Evolutionary conservation across 2,113 vertebrate genomes (phyloP).

Genomic region (Numida meleagris): DNA sequence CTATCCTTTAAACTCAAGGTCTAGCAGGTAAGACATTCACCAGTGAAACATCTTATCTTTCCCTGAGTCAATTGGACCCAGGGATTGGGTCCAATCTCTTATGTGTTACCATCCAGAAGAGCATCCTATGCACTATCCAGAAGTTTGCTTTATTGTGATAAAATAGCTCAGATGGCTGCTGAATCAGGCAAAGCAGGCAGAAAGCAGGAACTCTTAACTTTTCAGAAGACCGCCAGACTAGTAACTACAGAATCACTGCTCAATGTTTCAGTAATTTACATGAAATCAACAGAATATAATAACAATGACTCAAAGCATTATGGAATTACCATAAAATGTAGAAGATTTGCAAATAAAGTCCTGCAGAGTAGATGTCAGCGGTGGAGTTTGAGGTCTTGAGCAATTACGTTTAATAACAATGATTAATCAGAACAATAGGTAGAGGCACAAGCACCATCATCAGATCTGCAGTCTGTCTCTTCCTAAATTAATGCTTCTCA

Average conservation of each 20-base stretch:
- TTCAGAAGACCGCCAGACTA: neutral
- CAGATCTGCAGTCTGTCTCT: neutral
- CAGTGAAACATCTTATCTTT: neutral
- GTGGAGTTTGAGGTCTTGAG: neutral
- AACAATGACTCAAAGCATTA: neutral
- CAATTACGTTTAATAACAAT: neutral
- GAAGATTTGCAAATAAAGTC: neutral
- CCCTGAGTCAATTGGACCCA: neutral
- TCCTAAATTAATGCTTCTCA: neutral
- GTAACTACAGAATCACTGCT: neutral
- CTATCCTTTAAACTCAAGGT: neutral
- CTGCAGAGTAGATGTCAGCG: too few relatives aligned
- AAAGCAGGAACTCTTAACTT: neutral
- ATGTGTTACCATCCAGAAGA: neutral
- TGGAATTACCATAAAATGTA: neutral
- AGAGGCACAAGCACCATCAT: neutral
- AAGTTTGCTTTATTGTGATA: neutral
- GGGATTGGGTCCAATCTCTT: fast-evolving
- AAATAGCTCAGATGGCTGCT: neutral
- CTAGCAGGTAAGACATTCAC: neutral
- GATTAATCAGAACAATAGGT: neutral
- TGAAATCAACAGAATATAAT: neutral
- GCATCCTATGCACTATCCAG: neutral
- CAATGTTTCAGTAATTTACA: neutral
- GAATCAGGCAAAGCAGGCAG: neutral